Percentiles rank a stretch among this genome's conserved stretches.
phyloP scores from a whole-genome alignment of 2,888 invertebrate species.

The Mimachlamys varia region DNA sequence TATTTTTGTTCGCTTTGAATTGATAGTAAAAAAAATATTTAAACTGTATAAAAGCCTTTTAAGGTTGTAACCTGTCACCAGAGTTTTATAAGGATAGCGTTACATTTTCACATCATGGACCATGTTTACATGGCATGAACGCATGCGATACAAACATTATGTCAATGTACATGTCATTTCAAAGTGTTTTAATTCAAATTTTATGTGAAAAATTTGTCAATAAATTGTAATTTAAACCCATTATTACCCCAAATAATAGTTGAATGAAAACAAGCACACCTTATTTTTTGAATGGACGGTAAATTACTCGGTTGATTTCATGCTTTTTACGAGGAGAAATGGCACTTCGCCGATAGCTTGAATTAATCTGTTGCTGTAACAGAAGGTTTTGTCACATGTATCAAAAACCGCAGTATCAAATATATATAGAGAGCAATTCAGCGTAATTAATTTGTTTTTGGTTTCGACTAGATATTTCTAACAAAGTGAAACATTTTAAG shows the following conservation, averaged over 20 bases:
- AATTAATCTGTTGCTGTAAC: neutral
- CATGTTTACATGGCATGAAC: neutral
- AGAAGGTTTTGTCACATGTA: neutral
- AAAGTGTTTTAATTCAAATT: slow-evolving; percentile 27
- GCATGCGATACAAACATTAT: slow-evolving; percentile 16
- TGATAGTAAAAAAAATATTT: neutral
- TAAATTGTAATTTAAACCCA: slow-evolving; percentile 34
- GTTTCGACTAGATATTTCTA: neutral
- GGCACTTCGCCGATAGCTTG: neutral
- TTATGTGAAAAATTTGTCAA: slow-evolving; percentile 29
- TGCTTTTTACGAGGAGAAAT: neutral
- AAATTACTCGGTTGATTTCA: neutral
- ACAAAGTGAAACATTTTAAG: too few relatives aligned
- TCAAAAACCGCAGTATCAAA: neutral
- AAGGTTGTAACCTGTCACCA: neutral
- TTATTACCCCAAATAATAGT: slow-evolving; percentile 7
- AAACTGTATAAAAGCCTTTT: neutral
- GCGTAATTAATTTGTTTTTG: slow-evolving; percentile 12
- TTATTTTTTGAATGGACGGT: neutral
- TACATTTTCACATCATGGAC: neutral
- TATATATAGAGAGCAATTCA: neutral
- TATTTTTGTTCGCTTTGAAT: neutral
- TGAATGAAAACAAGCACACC: slow-evolving; percentile 34
- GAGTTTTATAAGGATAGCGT: neutral
- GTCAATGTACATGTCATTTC: slow-evolving; percentile 15